phyloP scores from a whole-genome alignment of 2,113 vertebrate genomes.

The Chaenocephalus aceratus region DNA sequence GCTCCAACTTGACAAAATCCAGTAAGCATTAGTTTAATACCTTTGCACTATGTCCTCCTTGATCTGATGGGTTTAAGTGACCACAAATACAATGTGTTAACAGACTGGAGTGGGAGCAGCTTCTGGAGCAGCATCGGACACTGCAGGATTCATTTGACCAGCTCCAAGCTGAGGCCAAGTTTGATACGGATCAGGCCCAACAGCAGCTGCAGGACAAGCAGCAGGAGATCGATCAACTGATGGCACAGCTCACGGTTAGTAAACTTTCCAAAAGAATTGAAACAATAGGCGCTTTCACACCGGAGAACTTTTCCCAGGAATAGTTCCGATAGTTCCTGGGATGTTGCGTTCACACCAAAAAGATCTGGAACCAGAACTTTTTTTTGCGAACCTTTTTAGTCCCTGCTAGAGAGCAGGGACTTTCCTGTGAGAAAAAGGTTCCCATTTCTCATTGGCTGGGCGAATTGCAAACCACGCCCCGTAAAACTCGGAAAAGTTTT shows the following conservation, averaged over 20 bases:
- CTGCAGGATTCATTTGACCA: constrained; percentile 94
- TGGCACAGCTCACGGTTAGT: constrained; percentile 86
- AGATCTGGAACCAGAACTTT: too few relatives aligned
- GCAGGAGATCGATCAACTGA: constrained; percentile 84
- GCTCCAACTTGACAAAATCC: constrained; percentile 92
- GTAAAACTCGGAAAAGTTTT: too few relatives aligned
- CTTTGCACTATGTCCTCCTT: neutral
- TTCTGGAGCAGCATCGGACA: constrained; percentile 90
- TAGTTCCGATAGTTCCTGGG: too few relatives aligned
- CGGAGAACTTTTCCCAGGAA: too few relatives aligned
- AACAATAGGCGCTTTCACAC: neutral
- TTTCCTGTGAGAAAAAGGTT: too few relatives aligned
- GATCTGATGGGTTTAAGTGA: neutral
- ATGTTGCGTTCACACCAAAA: too few relatives aligned
- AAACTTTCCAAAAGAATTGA: neutral
- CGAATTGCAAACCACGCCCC: too few relatives aligned
- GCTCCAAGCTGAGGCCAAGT: constrained; percentile 92
- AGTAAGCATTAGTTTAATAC: constrained; percentile 77
- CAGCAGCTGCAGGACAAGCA: constrained; percentile 86
- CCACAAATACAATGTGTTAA: neutral
- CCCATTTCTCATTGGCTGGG: too few relatives aligned
- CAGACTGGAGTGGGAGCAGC: constrained; percentile 92
- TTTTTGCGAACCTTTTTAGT: too few relatives aligned
- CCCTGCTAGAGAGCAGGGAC: too few relatives aligned
- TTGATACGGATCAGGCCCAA: constrained; percentile 89